These are phyloP conservation scores for Indicator indicator DNA, from an alignment of 2,113 vertebrate species.

Conservation along the genomic window DNA sequence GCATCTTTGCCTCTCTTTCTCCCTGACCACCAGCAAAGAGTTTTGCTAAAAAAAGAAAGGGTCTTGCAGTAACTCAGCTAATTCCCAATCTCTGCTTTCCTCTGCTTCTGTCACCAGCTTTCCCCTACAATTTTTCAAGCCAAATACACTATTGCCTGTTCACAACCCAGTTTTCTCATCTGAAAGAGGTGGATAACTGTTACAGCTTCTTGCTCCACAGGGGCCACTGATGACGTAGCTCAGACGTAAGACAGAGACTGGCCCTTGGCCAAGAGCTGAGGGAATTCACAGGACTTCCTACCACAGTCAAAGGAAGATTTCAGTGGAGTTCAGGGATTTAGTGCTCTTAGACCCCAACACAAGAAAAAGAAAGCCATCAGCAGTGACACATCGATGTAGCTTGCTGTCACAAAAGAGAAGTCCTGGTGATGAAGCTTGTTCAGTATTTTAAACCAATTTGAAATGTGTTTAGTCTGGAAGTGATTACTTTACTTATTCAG, in stretches of 20 bases:
- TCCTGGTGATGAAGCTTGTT: not conserved
- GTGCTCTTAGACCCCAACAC: not conserved
- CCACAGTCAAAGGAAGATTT: not conserved
- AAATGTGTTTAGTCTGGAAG: slow-evolving; percentile 57
- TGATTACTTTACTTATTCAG: slow-evolving; percentile 28
- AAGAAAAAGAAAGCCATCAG: not conserved
- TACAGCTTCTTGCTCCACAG: not conserved
- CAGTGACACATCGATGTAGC: not conserved
- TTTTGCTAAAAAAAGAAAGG: not conserved
- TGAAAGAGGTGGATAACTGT: not conserved
- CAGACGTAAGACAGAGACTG: not conserved
- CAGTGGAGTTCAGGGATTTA: not conserved
- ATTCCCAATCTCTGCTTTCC: not conserved
- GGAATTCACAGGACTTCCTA: not conserved
- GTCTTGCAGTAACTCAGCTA: not conserved
- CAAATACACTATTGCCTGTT: not conserved
- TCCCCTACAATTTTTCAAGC: not conserved
- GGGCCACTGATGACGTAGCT: not conserved
- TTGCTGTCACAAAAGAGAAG: not conserved
- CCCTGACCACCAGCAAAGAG: not conserved
- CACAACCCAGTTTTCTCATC: not conserved
- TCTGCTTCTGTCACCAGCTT: not conserved
- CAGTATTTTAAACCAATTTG: slow-evolving; percentile 7
- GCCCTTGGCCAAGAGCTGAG: not conserved
- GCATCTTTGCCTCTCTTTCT: not conserved